Conservation (phyloP, 2,797 vertebrate genomes). For the Thripadectes ignobilis region DNA sequence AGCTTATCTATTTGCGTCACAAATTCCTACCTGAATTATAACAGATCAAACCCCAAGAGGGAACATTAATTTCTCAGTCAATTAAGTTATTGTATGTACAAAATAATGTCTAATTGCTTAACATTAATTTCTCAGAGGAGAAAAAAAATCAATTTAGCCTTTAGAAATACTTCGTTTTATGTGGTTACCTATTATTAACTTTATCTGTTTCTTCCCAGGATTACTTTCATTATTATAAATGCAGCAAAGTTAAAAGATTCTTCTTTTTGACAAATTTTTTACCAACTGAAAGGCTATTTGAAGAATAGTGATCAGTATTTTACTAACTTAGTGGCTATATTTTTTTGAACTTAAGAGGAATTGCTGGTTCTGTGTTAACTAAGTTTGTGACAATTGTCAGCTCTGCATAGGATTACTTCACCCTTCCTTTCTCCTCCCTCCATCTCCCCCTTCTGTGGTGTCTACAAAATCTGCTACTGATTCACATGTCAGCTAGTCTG, state of each 20-base stretch:
- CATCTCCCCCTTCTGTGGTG: background rate
- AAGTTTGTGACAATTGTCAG: background rate
- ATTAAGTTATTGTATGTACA: background rate
- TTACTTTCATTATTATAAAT: background rate
- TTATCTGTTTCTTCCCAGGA: background rate
- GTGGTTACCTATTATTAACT: slow-evolving; percentile 13
- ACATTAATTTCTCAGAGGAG: background rate
- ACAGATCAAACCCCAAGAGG: background rate
- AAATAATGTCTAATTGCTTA: slow-evolving; percentile 14
- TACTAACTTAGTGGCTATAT: background rate
- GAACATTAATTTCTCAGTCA: background rate
- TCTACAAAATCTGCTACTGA: background rate
- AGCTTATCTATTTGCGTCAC: background rate
- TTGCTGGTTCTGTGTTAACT: background rate
- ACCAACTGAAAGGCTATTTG: background rate
- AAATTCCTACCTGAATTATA: background rate
- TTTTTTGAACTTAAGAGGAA: background rate
- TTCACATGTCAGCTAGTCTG: background rate
- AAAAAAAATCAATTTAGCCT: slow-evolving; percentile 17
- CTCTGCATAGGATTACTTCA: background rate
- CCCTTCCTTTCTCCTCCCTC: background rate
- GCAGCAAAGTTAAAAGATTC: background rate
- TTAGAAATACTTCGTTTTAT: background rate
- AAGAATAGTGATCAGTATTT: background rate
- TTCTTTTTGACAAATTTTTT: background rate